Conservation (phyloP, 1,140 invertebrate species). For the Paracyclopina nana region DNA sequence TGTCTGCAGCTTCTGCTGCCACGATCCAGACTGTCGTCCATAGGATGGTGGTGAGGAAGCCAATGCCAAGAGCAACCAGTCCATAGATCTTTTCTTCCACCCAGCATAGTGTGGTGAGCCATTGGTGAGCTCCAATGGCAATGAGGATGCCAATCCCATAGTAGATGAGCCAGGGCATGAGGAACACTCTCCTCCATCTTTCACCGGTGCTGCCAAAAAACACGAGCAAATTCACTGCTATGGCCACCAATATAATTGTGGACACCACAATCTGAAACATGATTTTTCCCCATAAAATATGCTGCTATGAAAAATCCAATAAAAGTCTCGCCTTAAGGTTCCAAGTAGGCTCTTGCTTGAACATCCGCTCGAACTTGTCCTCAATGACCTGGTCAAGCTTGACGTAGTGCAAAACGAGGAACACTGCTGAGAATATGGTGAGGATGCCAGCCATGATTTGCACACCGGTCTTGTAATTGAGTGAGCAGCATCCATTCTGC, state of each 20-base stretch:
- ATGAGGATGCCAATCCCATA: constrained; percentile 9
- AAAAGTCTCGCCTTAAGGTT: not conserved
- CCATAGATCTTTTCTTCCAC: constrained; percentile 16
- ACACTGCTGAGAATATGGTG: constrained; percentile 1
- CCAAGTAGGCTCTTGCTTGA: not conserved
- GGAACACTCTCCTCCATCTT: constrained; percentile 11
- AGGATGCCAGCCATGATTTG: constrained; percentile 13
- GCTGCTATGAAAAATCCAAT: not conserved
- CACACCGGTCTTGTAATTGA: not conserved
- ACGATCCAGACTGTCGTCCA: constrained; percentile 15
- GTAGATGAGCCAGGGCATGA: constrained; percentile 14
- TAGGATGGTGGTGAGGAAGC: constrained; percentile 7
- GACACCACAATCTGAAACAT: constrained; percentile 4
- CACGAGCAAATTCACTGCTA: constrained; percentile 9
- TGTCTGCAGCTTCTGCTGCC: constrained; percentile 13
- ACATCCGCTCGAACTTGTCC: not conserved
- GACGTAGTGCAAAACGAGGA: constrained; percentile 8
- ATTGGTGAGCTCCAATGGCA: constrained; percentile 11
- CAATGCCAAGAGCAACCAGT: constrained; percentile 3
- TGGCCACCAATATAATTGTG: constrained; percentile 1
- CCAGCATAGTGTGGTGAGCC: constrained; percentile 15
- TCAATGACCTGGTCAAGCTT: constrained; percentile 14
- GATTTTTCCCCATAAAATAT: not conserved
- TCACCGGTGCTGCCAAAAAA: constrained; percentile 9
- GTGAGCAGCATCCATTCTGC: not conserved